Evolutionary conservation across 2,113 vertebrate genomes (phyloP).

Genomic region (Thamnaconus septentrionalis): DNA sequence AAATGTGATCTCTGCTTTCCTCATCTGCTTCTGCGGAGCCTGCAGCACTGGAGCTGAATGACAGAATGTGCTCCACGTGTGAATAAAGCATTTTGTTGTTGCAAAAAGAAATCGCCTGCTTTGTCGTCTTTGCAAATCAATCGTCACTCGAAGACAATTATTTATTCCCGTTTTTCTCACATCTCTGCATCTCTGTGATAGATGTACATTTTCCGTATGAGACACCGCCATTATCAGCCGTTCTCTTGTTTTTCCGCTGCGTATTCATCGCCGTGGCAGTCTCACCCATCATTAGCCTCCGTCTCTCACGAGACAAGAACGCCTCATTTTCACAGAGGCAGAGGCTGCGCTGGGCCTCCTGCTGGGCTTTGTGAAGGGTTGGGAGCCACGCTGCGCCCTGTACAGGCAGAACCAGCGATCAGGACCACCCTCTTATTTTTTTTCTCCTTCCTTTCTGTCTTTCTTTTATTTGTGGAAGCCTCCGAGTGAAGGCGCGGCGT

Average conservation of each 20-base stretch:
- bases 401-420: slow-evolving; percentile 9
- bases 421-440: background rate
- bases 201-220: background rate
- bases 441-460: background rate
- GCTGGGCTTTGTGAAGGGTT: background rate
- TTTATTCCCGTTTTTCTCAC: no score
- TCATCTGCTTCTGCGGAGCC: no score
- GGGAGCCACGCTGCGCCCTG: background rate
- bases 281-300: slow-evolving; percentile 3
- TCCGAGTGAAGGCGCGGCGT: slow-evolving; percentile 17
- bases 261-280: background rate
- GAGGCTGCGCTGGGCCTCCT: slow-evolving; percentile 2
- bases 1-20: no score
- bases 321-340: background rate
- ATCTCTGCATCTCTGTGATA: background rate
- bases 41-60: no score
- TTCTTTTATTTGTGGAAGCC: slow-evolving; percentile 9
- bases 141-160: no score
- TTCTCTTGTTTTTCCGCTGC: no score
- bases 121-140: no score
- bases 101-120: no score
- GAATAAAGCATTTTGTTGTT: no score
- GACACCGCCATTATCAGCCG: background rate
- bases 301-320: background rate
- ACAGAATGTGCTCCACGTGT: no score